These are phyloP conservation scores for Pristiophorus japonicus DNA, from an alignment of 2,113 vertebrate species.

Conservation along the genomic window DNA sequence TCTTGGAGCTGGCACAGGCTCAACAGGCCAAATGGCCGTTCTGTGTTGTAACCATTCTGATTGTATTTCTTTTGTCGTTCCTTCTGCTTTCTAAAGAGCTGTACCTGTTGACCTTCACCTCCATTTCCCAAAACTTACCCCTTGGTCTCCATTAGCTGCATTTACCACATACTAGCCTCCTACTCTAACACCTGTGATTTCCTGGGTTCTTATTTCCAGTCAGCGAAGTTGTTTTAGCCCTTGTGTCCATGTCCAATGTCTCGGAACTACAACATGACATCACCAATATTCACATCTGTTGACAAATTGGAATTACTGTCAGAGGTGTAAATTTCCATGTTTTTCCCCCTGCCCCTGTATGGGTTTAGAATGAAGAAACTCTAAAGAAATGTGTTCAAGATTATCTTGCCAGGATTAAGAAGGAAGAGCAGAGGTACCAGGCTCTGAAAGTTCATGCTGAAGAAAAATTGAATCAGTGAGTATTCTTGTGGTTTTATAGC, in stretches of 20 bases:
- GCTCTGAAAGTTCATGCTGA: slow-evolving; percentile 81
- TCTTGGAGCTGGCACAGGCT: no score
- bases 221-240: neutral
- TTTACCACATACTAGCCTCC: neutral
- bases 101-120: neutral
- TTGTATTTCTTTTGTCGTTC: neutral
- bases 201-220: no score
- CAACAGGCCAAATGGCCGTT: no score
- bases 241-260: no score
- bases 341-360: neutral
- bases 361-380: slow-evolving; percentile 74
- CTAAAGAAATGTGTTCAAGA: slow-evolving; percentile 78
- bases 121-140: neutral
- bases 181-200: no score
- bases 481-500: neutral
- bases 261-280: neutral
- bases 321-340: neutral
- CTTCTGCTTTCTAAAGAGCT: neutral
- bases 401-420: slow-evolving; percentile 66
- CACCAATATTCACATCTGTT: neutral
- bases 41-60: no score
- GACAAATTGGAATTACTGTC: neutral
- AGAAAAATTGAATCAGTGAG: slow-evolving; percentile 77
- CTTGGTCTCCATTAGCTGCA: no score
- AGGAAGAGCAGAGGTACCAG: slow-evolving; percentile 78